These are phyloP conservation scores for Drosophila sechellia DNA, from an alignment of 1,140 invertebrate species.

Conservation along the genomic window DNA sequence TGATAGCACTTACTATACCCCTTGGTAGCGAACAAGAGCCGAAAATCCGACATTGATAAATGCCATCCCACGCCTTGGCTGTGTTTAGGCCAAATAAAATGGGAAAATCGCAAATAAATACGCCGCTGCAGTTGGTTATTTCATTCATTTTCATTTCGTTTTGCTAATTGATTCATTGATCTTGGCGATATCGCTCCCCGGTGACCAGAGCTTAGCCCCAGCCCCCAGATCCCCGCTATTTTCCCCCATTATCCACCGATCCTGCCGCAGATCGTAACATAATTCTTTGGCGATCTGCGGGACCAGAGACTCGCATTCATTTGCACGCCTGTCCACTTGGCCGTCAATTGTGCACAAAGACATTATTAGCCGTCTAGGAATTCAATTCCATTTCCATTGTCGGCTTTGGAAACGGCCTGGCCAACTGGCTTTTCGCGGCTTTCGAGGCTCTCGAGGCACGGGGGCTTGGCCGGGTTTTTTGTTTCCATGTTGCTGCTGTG, in stretches of 20 bases:
- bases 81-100: constrained; percentile 13
- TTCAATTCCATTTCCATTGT: constrained; percentile 81
- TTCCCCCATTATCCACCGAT: constrained; percentile 7
- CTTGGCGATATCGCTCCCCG: constrained; percentile 68
- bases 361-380: constrained; percentile 82
- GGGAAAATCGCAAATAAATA: constrained; percentile 23
- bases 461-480: constrained; percentile 40
- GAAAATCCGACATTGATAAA: constrained; percentile 73
- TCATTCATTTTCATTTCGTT: constrained; percentile 78
- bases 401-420: constrained; percentile 37
- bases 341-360: constrained; percentile 82
- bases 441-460: constrained; percentile 21
- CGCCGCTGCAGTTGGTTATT: constrained; percentile 45
- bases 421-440: constrained; percentile 28
- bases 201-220: constrained; percentile 34
- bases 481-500: constrained; percentile 41
- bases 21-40: constrained; percentile 18
- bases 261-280: constrained; percentile 62
- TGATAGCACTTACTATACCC: background rate
- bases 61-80: constrained; percentile 77
- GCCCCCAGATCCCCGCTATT: background rate
- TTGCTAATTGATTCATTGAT: constrained; percentile 83
- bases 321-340: constrained; percentile 73
- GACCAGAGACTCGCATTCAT: constrained; percentile 53
- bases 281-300: constrained; percentile 50